Base-by-base conservation (phyloP, 2,797 vertebrate genomes). In the Pseudocheirus occidentalis region DNA sequence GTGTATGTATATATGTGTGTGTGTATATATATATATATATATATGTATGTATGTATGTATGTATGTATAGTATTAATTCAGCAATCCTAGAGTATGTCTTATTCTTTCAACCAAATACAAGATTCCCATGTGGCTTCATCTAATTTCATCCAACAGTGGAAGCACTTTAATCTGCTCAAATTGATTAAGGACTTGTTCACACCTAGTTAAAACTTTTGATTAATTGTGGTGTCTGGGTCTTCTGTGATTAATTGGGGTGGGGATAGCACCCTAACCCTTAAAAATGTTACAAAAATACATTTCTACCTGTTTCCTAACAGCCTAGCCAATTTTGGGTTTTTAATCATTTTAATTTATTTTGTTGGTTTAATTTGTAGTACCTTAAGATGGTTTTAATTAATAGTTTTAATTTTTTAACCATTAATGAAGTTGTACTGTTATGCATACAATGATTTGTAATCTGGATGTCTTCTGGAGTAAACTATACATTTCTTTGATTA, bases 261-360 rank as follows among this genome's bases (percentile, higher is more conserved):
- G 66, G 66, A 81, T 81, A 81, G 66, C 66, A 24, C n/a, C n/a
- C 21, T 46, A 46, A 46, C n/a, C 66, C 66, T 46, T 81, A 46
- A 46, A 81, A 46, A 81, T 46, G 66, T 81, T 81, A 81, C 66
- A 81, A 81, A 81, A 81, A 81, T 46, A 7, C 40, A 81, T 81
- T 81, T 81, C 18, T 81, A 81, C 7, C 66, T 81, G 66, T 81
- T 81, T 81, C 27, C 21, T 40, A 2, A 46, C 10, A 81, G 16
- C 6, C 16, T 46, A 10, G 0, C 16, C n/a, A 81, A 81, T 7
- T 46, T 0, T 46, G 18, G 7, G 40, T 81, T 81, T 81, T 81
- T 81, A 81, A 81, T 81, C 66, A 81, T 46, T 46, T 81, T 81
- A 81, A 81, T 81, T 81, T 81, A 81, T 81, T 81, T 81, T 81